Evolutionary conservation across 1,140 invertebrate genomes (phyloP).

Genomic region (Lucilia cuprina): DNA sequence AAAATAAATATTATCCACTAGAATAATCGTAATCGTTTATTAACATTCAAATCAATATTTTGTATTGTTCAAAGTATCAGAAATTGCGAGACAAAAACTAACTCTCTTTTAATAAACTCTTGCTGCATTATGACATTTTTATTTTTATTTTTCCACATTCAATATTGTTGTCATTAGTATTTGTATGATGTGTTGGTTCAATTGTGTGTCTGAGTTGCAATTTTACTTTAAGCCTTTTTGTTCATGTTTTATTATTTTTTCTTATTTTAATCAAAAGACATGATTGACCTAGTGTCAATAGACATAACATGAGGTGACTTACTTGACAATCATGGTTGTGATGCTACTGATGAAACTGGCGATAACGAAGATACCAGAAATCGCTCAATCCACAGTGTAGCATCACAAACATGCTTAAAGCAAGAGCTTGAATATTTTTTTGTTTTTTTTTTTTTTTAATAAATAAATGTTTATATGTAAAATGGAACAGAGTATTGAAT

Average conservation of each 20-base stretch:
- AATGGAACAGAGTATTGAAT: background rate
- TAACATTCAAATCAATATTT: conserved; percentile 1
- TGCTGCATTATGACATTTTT: background rate
- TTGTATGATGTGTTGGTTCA: background rate
- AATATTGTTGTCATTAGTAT: background rate
- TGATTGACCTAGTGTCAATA: background rate
- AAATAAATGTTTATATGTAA: background rate
- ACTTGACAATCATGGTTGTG: background rate
- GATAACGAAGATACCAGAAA: background rate
- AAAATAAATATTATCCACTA: background rate
- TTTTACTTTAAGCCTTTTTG: too few species aligned
- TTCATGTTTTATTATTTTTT: background rate
- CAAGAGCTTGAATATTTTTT: too few species aligned
- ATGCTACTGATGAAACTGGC: background rate
- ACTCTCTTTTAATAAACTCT: background rate
- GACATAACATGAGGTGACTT: background rate
- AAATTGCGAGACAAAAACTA: background rate
- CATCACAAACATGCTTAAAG: background rate
- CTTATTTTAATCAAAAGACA: background rate
- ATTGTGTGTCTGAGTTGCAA: background rate
- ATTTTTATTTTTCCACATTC: background rate
- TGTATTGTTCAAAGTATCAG: background rate
- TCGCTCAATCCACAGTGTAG: background rate
- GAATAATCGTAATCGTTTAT: background rate
- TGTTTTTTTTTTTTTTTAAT: too few species aligned